Percentiles rank a stretch among this genome's conserved stretches.
Evolutionary conservation across 2,113 vertebrate species (phyloP).

Genomic region (Bufo gargarizans): DNA sequence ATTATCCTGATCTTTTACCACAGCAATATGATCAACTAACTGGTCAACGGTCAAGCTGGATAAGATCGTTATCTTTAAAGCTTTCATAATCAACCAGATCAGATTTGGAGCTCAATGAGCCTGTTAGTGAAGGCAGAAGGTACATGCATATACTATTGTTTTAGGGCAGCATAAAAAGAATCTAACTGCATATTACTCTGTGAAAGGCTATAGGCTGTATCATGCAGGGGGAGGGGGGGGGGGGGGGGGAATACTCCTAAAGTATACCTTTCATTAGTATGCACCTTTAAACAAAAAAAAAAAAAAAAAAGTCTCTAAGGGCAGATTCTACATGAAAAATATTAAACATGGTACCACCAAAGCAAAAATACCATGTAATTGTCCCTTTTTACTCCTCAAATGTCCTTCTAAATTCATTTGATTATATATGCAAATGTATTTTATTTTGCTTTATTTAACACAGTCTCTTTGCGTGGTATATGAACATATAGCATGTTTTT

Average conservation of each 20-base stretch:
- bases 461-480: not conserved
- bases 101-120: not conserved
- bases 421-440: not conserved
- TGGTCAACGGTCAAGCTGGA: not conserved
- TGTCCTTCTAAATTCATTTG: not conserved
- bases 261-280: no score
- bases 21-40: not conserved
- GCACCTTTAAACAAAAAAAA: no score
- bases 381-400: not conserved
- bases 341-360: not conserved
- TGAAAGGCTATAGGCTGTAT: no score
- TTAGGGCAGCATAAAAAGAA: not conserved
- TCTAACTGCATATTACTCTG: not conserved
- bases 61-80: not conserved
- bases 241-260: no score
- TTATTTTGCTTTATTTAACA: conserved; percentile 3
- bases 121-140: not conserved
- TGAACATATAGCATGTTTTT: conserved; percentile 16
- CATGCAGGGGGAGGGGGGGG: no score
- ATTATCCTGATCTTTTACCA: not conserved
- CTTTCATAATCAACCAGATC: not conserved
- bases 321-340: not conserved
- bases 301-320: not conserved
- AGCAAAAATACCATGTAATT: not conserved
- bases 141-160: no score